Conservation (phyloP, 2,888 invertebrate species). For the Bhutanitis thaidina region DNA sequence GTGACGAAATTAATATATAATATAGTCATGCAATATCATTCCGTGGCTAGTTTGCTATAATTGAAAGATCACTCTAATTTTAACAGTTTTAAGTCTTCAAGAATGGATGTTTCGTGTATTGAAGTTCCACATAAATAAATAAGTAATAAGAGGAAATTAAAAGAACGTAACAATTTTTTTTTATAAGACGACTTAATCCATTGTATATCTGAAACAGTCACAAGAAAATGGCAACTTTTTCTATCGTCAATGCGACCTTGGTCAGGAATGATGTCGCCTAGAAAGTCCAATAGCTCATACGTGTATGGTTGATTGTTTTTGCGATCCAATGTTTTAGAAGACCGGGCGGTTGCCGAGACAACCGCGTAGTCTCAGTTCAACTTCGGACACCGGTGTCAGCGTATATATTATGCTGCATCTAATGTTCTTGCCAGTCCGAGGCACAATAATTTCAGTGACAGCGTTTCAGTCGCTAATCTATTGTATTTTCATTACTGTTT, state of each 20-base stretch:
- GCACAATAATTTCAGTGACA: slow-evolving; percentile 14
- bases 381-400: slow-evolving; percentile 45
- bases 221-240: not conserved
- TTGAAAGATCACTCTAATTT: too few relatives aligned
- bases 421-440: slow-evolving; percentile 37
- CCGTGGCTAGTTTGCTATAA: too few relatives aligned
- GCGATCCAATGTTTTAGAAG: slow-evolving; percentile 36
- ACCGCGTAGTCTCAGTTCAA: slow-evolving; percentile 43
- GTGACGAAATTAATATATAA: too few relatives aligned
- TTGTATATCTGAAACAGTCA: not conserved
- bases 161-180: too few relatives aligned
- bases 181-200: too few relatives aligned
- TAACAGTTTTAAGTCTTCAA: too few relatives aligned
- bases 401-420: slow-evolving; percentile 56
- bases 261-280: slow-evolving; percentile 17
- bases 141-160: too few relatives aligned
- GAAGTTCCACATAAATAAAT: too few relatives aligned
- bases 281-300: slow-evolving; percentile 23
- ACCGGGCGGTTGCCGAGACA: slow-evolving; percentile 44
- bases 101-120: too few relatives aligned
- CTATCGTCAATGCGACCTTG: not conserved
- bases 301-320: slow-evolving; percentile 51
- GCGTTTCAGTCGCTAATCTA: slow-evolving; percentile 18
- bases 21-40: too few relatives aligned
- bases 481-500: not conserved